Evolutionary conservation across 2,888 invertebrate species (phyloP).

Genomic region (Lycocerus yunnanus): DNA sequence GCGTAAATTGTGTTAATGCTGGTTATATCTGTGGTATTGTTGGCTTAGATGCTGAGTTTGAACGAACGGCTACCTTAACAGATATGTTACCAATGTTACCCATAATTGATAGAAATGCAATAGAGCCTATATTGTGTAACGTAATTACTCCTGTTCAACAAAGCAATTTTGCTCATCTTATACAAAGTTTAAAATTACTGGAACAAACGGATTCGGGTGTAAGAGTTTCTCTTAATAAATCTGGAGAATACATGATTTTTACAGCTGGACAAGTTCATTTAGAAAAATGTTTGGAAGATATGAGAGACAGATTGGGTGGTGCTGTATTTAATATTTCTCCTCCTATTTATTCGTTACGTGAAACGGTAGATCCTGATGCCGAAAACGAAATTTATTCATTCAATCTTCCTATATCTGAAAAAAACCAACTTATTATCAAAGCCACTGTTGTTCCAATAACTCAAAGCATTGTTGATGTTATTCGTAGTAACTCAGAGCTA

Average conservation of each 20-base stretch:
- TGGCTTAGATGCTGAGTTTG: slow-evolving; percentile 79
- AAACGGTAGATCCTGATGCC: slow-evolving; percentile 80
- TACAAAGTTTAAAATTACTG: slow-evolving; percentile 79
- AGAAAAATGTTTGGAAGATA: slow-evolving; percentile 92
- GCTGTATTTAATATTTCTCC: slow-evolving; percentile 88
- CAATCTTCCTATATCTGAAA: slow-evolving; percentile 37
- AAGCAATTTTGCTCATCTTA: slow-evolving; percentile 74
- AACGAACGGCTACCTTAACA: slow-evolving; percentile 90
- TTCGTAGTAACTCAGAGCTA: slow-evolving; percentile 73
- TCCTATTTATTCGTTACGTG: slow-evolving; percentile 95
- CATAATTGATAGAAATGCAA: slow-evolving; percentile 81
- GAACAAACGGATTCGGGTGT: slow-evolving; percentile 96
- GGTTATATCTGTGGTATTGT: slow-evolving; percentile 93
- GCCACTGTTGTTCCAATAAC: slow-evolving; percentile 82
- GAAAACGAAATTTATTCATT: slow-evolving; percentile 8
- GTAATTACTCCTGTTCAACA: slow-evolving; percentile 88
- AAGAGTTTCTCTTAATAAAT: slow-evolving; percentile 85
- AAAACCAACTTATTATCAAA: slow-evolving; percentile 58
- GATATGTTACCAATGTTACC: slow-evolving; percentile 82
- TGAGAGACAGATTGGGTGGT: slow-evolving; percentile 80
- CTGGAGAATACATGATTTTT: slow-evolving; percentile 92
- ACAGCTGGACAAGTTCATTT: slow-evolving; percentile 98
- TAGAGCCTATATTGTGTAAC: slow-evolving; percentile 87
- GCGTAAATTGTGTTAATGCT: slow-evolving; percentile 78
- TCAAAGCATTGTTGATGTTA: slow-evolving; percentile 65